Evolutionary conservation across 2,797 vertebrate species (phyloP).

Genomic region (Amblyraja radiata): DNA sequence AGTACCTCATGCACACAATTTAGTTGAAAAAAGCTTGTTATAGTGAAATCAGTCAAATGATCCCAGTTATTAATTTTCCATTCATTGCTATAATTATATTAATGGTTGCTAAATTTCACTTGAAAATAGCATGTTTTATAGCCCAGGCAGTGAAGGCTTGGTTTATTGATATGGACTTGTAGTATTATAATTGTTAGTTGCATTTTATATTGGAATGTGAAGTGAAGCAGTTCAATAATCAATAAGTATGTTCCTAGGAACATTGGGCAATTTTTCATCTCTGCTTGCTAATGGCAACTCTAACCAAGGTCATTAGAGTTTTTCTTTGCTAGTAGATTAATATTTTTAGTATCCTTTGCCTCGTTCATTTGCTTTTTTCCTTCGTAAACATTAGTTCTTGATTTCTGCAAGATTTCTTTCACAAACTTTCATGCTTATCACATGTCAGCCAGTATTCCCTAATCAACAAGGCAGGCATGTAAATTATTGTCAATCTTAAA

Average conservation of each 20-base stretch:
- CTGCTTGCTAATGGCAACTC: not conserved
- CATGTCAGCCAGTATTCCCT: too few species aligned
- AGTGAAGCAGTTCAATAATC: not conserved
- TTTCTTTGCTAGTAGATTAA: not conserved
- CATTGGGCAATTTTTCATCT: not conserved
- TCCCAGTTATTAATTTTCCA: conserved; percentile 7
- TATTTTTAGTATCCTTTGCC: not conserved
- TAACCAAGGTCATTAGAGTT: not conserved
- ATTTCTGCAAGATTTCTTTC: not conserved
- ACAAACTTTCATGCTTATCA: not conserved
- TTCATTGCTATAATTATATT: conserved; percentile 22
- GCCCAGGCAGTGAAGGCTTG: not conserved
- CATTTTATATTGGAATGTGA: conserved; percentile 18
- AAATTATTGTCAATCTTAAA: not conserved
- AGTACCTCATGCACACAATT: too few species aligned
- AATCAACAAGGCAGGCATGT: not conserved
- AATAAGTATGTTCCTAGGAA: not conserved
- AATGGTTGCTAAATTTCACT: conserved; percentile 24
- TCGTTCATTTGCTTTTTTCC: not conserved
- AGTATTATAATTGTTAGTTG: conserved; percentile 15
- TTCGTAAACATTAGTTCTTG: too few species aligned
- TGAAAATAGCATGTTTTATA: conserved; percentile 13
- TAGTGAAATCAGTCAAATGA: not conserved
- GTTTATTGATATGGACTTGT: not conserved
- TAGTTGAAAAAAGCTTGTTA: too few species aligned